Evolutionary conservation across 2,113 vertebrate species (phyloP).

Genomic region (Cottus gobio): DNA sequence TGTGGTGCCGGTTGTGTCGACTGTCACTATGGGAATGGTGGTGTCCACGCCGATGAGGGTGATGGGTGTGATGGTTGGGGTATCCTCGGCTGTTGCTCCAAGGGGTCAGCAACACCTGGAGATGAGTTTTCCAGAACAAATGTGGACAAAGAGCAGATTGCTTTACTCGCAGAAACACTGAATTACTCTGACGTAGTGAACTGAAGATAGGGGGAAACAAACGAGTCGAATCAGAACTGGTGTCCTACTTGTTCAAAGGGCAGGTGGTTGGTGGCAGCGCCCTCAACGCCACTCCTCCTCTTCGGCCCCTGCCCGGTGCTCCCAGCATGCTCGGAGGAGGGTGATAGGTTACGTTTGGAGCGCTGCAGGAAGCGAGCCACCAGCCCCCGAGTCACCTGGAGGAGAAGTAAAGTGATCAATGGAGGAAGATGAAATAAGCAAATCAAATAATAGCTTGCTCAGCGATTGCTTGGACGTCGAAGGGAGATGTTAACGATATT

Average conservation of each 20-base stretch:
- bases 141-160: neutral
- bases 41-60: conserved; percentile 76
- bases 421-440: neutral
- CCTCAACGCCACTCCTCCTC: conserved; percentile 74
- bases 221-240: neutral
- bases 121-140: neutral
- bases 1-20: conserved; percentile 73
- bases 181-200: neutral
- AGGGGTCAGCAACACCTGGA: conserved; percentile 84
- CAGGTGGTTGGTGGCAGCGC: conserved; percentile 56
- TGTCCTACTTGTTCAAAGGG: conserved; percentile 81
- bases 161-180: neutral
- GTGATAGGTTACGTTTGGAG: conserved; percentile 86
- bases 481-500: neutral
- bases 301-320: conserved; percentile 84
- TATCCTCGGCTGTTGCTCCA: conserved; percentile 76
- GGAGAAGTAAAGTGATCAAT: neutral
- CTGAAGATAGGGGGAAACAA: neutral
- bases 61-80: conserved; percentile 69
- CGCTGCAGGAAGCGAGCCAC: conserved; percentile 94
- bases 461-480: neutral
- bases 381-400: conserved; percentile 88
- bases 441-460: neutral
- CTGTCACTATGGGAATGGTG: conserved; percentile 85
- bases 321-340: conserved; percentile 78